phyloP scores from a whole-genome alignment of 2,113 vertebrate species.

The Ophthalmolycus amberensis region DNA sequence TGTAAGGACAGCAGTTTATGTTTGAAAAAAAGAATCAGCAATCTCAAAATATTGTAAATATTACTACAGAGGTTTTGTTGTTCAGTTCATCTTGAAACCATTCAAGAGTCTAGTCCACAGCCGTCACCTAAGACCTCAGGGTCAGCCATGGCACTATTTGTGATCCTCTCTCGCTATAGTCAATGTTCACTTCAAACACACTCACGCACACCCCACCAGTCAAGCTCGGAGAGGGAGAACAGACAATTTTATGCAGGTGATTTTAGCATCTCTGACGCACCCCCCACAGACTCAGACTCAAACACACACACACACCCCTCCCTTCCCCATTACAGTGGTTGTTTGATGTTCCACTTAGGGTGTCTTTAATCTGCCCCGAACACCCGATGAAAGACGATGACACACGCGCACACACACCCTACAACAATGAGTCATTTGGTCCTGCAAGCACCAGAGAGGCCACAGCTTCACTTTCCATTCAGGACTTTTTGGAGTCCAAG shows the following conservation, averaged over 20 bases:
- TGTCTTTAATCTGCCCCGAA: slow-evolving; percentile 52
- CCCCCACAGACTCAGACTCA: neutral
- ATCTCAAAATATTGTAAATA: too few species aligned
- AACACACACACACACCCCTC: slow-evolving; percentile 6
- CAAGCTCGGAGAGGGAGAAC: neutral
- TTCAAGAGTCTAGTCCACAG: slow-evolving; percentile 30
- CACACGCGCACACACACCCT: neutral
- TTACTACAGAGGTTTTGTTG: neutral
- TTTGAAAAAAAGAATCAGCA: too few species aligned
- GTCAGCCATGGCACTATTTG: neutral
- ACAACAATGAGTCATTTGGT: slow-evolving; percentile 27
- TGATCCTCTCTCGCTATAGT: slow-evolving; percentile 3
- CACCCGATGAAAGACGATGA: slow-evolving; percentile 62
- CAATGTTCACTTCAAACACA: neutral
- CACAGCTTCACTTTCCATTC: slow-evolving; percentile 7
- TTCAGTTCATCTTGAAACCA: neutral
- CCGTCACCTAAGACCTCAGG: slow-evolving; percentile 13
- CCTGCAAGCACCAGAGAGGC: neutral
- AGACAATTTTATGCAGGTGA: slow-evolving; percentile 19
- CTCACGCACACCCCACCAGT: slow-evolving; percentile 10
- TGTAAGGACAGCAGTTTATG: too few species aligned
- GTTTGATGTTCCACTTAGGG: slow-evolving; percentile 72
- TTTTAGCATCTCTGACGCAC: slow-evolving; percentile 26
- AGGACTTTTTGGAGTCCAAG: neutral
- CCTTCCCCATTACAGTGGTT: slow-evolving; percentile 15